Evolutionary conservation across 2,113 vertebrate genomes (phyloP).

Genomic region (Percopsis transmontana): DNA sequence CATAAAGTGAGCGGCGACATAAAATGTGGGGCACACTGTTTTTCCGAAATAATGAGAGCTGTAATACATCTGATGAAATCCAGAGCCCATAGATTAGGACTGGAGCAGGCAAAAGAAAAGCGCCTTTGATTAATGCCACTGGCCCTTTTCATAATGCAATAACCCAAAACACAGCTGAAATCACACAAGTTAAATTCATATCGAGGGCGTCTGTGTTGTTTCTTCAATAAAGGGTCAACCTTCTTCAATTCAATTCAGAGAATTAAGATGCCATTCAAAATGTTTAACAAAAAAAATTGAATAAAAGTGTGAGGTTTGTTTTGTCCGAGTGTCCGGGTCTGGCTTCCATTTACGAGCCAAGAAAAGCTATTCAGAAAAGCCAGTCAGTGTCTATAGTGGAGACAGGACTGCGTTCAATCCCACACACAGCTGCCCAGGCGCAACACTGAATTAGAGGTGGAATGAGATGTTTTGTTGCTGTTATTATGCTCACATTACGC

Average conservation of each 20-base stretch:
- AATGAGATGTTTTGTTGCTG: slow-evolving; percentile 73
- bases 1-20: slow-evolving; percentile 65
- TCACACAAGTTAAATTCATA: slow-evolving; percentile 49
- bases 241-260: slow-evolving; percentile 9
- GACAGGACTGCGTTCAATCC: slow-evolving; percentile 54
- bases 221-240: slow-evolving; percentile 10
- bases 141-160: slow-evolving; percentile 65
- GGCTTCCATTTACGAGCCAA: slow-evolving; percentile 13
- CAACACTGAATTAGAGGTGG: slow-evolving; percentile 65
- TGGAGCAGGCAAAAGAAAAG: slow-evolving; percentile 52
- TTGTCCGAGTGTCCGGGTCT: slow-evolving; percentile 29
- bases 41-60: slow-evolving; percentile 68
- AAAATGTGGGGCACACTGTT: slow-evolving; percentile 60
- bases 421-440: slow-evolving; percentile 48
- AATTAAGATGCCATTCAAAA: slow-evolving; percentile 12
- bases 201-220: slow-evolving; percentile 19
- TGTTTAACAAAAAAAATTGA: slow-evolving; percentile 20
- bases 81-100: slow-evolving; percentile 54
- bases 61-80: slow-evolving; percentile 73
- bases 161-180: slow-evolving; percentile 58
- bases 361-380: slow-evolving; percentile 38
- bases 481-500: slow-evolving; percentile 72
- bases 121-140: slow-evolving; percentile 64
- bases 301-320: slow-evolving; percentile 6
- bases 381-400: slow-evolving; percentile 30